Conservation (phyloP, 1,140 invertebrate species). For the Papilio dardanus region DNA sequence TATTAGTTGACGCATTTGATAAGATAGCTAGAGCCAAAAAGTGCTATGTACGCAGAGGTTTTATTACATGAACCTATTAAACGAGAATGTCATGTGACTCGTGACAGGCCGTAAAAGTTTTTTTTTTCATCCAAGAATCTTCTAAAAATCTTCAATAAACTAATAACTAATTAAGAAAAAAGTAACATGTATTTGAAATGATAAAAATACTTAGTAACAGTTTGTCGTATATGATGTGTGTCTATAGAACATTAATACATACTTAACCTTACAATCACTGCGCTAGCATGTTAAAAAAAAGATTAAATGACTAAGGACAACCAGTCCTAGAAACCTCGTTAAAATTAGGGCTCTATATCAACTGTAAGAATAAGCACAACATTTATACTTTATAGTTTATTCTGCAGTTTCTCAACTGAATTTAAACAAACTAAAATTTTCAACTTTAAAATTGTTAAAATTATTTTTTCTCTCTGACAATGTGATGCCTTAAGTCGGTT, state of each 20-base stretch:
- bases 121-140: too few species aligned
- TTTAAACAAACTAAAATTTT: background rate
- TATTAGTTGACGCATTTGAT: constrained; percentile 30
- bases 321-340: constrained; percentile 48
- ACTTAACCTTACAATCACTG: constrained; percentile 3
- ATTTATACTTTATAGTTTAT: too few species aligned
- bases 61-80: background rate
- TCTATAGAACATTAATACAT: background rate
- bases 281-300: background rate
- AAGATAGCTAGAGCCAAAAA: constrained; percentile 30
- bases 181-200: too few species aligned
- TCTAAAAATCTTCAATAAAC: too few species aligned
- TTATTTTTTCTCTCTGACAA: too few species aligned
- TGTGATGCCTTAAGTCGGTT: background rate
- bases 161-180: too few species aligned
- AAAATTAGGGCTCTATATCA: constrained; percentile 11
- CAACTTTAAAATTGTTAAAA: too few species aligned
- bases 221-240: too few species aligned
- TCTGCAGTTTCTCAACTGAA: background rate
- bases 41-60: background rate
- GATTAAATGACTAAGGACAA: constrained; percentile 40
- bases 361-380: background rate
- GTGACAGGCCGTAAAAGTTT: background rate
- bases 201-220: too few species aligned
- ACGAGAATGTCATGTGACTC: background rate